Evolutionary conservation across 2,113 vertebrate species (phyloP).

Genomic region (Lepus timidus): DNA sequence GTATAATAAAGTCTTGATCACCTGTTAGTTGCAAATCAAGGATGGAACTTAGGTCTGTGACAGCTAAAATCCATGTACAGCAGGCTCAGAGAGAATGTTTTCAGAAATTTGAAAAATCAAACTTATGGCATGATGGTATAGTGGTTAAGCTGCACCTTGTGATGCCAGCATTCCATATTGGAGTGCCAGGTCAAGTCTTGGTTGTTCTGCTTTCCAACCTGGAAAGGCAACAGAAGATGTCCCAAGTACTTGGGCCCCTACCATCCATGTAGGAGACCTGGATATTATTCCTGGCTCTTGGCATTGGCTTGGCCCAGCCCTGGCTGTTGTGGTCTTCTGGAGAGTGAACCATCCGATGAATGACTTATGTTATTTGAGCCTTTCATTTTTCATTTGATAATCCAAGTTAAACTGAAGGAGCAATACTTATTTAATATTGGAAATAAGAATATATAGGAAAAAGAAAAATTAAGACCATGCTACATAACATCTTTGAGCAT

Average conservation of each 20-base stretch:
- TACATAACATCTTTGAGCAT: neutral
- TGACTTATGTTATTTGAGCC: neutral
- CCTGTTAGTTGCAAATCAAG: neutral
- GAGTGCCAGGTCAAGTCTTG: too few relatives aligned
- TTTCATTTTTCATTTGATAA: neutral
- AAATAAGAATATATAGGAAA: constrained; percentile 25
- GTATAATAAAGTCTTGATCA: neutral
- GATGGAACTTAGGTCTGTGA: neutral
- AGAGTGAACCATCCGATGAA: too few relatives aligned
- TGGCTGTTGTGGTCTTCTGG: too few relatives aligned
- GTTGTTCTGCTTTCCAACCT: too few relatives aligned
- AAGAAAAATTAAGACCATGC: neutral
- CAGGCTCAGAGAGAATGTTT: neutral
- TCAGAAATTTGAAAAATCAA: constrained; percentile 31
- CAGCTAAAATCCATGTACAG: neutral
- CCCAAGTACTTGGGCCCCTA: too few relatives aligned
- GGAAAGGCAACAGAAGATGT: too few relatives aligned
- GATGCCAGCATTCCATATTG: too few relatives aligned
- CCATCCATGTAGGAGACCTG: too few relatives aligned
- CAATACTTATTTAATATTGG: neutral
- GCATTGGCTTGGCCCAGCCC: too few relatives aligned
- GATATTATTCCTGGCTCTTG: too few relatives aligned
- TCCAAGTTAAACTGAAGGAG: neutral
- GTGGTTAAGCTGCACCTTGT: too few relatives aligned
- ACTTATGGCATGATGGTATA: neutral